Percentiles rank a stretch among this genome's conserved stretches.
Conservation (phyloP, 1,140 invertebrate species). For the Trachymyrmex septentrionalis region DNA sequence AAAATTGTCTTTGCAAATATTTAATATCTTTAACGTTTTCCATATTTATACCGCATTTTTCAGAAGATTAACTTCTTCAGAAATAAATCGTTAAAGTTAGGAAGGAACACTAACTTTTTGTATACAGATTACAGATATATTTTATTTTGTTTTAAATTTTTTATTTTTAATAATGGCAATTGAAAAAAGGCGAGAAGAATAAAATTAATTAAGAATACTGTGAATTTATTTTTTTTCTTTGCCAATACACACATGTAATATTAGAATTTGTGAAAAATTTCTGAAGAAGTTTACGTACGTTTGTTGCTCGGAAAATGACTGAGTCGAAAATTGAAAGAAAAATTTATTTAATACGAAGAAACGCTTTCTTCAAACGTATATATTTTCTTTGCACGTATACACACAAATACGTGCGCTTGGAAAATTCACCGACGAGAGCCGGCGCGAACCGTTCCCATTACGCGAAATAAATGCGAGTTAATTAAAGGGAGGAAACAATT, state of each 20-base stretch:
- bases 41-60: not conserved
- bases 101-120: not conserved
- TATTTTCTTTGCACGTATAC: not conserved
- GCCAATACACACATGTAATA: not conserved
- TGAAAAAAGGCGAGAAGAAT: not conserved
- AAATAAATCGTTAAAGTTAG: not conserved
- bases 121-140: not conserved
- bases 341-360: constrained; percentile 15
- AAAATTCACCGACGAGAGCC: constrained; percentile 43
- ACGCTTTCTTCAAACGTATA: not conserved
- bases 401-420: not conserved
- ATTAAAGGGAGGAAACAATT: constrained; percentile 85
- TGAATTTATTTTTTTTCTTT: not conserved
- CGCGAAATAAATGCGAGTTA: constrained; percentile 86
- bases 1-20: not conserved
- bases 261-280: not conserved
- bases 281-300: not conserved
- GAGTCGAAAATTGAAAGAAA: too few species aligned
- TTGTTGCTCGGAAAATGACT: not conserved
- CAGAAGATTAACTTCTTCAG: not conserved
- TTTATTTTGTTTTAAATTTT: not conserved
- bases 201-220: not conserved
- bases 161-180: not conserved
- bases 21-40: not conserved
- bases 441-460: constrained; percentile 81